Base-by-base conservation (phyloP, 2,888 invertebrate genomes). In the Cataglyphis cursor region DNA sequence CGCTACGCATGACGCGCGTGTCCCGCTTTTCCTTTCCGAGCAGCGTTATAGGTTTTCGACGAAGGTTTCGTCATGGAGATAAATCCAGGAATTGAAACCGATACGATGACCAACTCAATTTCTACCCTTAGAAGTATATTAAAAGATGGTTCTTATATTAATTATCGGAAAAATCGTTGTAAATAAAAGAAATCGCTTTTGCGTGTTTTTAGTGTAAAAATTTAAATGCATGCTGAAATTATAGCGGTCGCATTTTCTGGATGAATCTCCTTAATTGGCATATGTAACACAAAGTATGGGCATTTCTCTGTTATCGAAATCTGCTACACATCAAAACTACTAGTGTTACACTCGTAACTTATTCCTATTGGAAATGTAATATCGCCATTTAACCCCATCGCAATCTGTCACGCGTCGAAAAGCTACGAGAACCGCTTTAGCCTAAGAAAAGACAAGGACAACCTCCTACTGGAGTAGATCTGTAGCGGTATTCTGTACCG, bases 1-100 rank as follows among this genome's bases (percentile, higher is more conserved):
- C 57, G 73, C 31, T 78, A 59, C 78, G 78, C 73, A 59, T 72
- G 73, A 72, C 78, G 44, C 72, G 70, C 70, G 72, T 57, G 68
- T 51, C 75, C 75, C 41, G 72, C 44, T 78, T 57, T 70, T 78
- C 51, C 57, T 78, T 78, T 59, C 57, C 78, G 57, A 70, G 78
- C 72, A 21, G 72, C 78, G 78, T 44, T 59, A 21, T 44, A 57
- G 31, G 41, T 70, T 41, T 41, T 41, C 57, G 72, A 78, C 57
- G 8, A 44, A 78, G 78, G 24, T 44, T 78, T 44, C 28, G 21
- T 70, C 28, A 44, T 57, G 41, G 21, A 57, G 57, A 31, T 41
- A 57, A 21, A 31, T 59, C 65, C 72, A 41, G 15, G 12, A 21
- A 24, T 66, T 66, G 70, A n/a, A 51, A 54, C 54, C 28, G 76